Evolutionary conservation across 1,140 invertebrate genomes (phyloP), one percentile per base, ranked within the genome.

Genomic region (Eumeta japonica): DNA sequence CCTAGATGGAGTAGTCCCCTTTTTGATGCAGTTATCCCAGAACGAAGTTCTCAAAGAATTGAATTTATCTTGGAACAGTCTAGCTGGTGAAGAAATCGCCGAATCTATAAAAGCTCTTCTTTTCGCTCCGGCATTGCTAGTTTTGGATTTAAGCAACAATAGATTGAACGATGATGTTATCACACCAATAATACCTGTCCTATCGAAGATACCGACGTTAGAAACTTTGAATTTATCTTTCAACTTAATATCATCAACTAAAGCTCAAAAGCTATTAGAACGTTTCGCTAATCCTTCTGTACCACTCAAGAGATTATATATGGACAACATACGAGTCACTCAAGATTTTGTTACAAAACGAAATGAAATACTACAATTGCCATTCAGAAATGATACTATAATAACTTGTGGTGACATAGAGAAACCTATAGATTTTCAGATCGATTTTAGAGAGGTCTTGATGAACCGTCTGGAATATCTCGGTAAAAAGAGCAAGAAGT

Each of bases 211-310:
- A 28, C 67, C 65, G 38, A 60, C 61, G 16, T 50, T 77, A 17
- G 35, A 54, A 20, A 59, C 49, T 2, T 37, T 77, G 10, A 56
- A 76, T 58, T 46, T 78, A 28, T 75, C 71, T 3, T 67, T 58
- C 32, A 78, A 78, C 50, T 63, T 65, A 3, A 50, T 73, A 37
- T 56, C 64, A 10, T 55, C 62, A 3, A 50, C 52, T 10, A 70
- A 78, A 39, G 63, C 71, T 11, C 13, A 57, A 16, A 40, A 35
- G 15, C 27, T 71, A n/a, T 24, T 24, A 24, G 5, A 24, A 24
- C 5, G 20, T 5, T 24, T 24, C n/a, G 5, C n/a, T 7, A 7
- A 7, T 7, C 5, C 5, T 7, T 5, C 5, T 28, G 48, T 62
- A 7, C 58, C 55, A 43, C 14, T 65, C 14, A 16, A 53, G 31